Percentiles rank a stretch among this genome's conserved stretches.
These are phyloP conservation scores for Arctia plantaginis DNA, from an alignment of 2,888 invertebrate genomes.

Conservation along the genomic window DNA sequence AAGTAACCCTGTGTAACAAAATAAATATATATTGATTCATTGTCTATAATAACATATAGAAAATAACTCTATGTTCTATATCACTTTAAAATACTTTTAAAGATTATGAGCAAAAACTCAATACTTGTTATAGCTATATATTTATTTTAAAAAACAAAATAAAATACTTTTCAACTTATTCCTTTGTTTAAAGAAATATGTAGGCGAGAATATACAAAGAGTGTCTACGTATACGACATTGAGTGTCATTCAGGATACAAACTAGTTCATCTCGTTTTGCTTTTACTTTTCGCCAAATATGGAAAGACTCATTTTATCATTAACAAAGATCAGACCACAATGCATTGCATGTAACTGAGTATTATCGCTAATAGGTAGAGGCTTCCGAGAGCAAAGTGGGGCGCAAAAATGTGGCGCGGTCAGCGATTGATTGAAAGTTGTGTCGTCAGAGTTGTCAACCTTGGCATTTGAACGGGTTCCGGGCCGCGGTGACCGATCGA, in stretches of 20 bases:
- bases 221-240: constrained; percentile 18
- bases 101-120: background rate
- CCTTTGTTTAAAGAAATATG: background rate
- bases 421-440: constrained; percentile 81
- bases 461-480: constrained; percentile 86
- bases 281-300: constrained; percentile 25
- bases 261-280: constrained; percentile 16
- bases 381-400: constrained; percentile 63
- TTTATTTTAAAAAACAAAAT: background rate
- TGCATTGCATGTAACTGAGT: constrained; percentile 6
- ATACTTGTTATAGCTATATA: background rate
- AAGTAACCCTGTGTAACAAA: background rate
- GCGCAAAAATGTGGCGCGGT: constrained; percentile 83
- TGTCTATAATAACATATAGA: background rate
- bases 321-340: background rate
- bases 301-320: constrained; percentile 14
- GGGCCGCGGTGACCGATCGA: constrained; percentile 73
- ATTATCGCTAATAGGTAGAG: constrained; percentile 29
- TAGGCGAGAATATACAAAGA: constrained; percentile 13
- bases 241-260: constrained; percentile 27
- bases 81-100: background rate
- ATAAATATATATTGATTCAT: background rate
- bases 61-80: background rate
- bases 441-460: constrained; percentile 86
- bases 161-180: background rate